Evolutionary conservation across 2,113 vertebrate species (phyloP).

Genomic region (Xenopus laevis): DNA sequence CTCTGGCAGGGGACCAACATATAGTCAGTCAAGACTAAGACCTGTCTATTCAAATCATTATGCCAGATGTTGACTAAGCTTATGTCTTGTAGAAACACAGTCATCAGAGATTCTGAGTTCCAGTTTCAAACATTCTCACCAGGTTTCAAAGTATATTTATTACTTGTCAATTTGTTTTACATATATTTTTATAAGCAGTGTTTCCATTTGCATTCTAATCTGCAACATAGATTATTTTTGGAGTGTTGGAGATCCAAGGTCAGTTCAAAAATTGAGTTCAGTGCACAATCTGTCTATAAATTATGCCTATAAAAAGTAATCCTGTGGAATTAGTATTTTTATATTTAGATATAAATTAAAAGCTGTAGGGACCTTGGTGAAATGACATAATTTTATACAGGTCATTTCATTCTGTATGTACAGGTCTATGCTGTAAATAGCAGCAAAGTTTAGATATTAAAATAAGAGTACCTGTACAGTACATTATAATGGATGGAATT

Average conservation of each 20-base stretch:
- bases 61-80: conserved; percentile 54
- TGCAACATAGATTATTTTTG: neutral
- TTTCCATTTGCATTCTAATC: conserved; percentile 29
- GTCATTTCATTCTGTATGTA: neutral
- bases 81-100: conserved; percentile 43
- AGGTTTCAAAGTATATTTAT: conserved; percentile 1
- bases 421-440: neutral
- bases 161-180: neutral
- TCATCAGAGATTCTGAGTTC: conserved; percentile 43
- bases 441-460: too few species aligned
- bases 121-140: neutral
- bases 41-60: conserved; percentile 47
- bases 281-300: neutral
- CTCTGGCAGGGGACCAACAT: conserved; percentile 46
- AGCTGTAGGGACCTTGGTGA: neutral
- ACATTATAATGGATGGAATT: too few species aligned
- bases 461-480: too few species aligned
- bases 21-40: conserved; percentile 51
- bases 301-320: conserved; percentile 4
- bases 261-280: conserved; percentile 7
- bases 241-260: neutral
- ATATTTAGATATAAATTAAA: conserved; percentile 5
- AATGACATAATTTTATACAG: conserved; percentile 2
- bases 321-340: conserved; percentile 10
- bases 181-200: neutral